Percentiles rank a stretch among this genome's conserved stretches.
Evolutionary conservation across 1,140 invertebrate species (phyloP).

Genomic region (Brachionus koreanus): DNA sequence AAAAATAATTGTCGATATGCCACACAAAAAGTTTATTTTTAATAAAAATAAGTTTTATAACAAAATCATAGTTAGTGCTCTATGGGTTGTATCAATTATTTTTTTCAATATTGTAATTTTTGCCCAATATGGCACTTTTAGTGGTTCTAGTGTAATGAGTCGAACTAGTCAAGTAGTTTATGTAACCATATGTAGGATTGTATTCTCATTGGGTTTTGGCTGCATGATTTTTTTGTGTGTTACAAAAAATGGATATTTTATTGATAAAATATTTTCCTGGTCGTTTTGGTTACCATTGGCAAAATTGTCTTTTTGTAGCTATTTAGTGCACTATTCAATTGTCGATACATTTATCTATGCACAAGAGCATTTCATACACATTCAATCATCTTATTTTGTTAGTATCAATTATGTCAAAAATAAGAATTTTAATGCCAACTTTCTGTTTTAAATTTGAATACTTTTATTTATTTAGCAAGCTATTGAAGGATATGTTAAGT

Average conservation of each 20-base stretch:
- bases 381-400: not conserved
- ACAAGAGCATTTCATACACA: constrained; percentile 10
- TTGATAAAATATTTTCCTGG: constrained; percentile 72
- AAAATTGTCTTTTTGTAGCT: constrained; percentile 81
- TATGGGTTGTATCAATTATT: not conserved
- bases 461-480: no score
- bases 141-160: constrained; percentile 45
- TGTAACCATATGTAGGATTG: not conserved
- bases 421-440: no score
- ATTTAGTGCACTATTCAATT: constrained; percentile 69
- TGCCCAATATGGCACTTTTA: constrained; percentile 40
- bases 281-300: constrained; percentile 75
- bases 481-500: no score
- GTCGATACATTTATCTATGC: constrained; percentile 9
- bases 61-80: constrained; percentile 14
- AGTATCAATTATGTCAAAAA: no score
- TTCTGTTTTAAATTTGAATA: no score
- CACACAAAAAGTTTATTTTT: not conserved
- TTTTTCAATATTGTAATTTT: not conserved
- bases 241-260: constrained; percentile 60
- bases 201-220: not conserved
- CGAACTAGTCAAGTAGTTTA: not conserved
- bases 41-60: constrained; percentile 17
- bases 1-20: not conserved
- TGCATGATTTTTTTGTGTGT: not conserved